Percentiles rank a stretch among this genome's conserved stretches.
Conservation (phyloP, 2,113 vertebrate species). For the Myotis lucifugus region DNA sequence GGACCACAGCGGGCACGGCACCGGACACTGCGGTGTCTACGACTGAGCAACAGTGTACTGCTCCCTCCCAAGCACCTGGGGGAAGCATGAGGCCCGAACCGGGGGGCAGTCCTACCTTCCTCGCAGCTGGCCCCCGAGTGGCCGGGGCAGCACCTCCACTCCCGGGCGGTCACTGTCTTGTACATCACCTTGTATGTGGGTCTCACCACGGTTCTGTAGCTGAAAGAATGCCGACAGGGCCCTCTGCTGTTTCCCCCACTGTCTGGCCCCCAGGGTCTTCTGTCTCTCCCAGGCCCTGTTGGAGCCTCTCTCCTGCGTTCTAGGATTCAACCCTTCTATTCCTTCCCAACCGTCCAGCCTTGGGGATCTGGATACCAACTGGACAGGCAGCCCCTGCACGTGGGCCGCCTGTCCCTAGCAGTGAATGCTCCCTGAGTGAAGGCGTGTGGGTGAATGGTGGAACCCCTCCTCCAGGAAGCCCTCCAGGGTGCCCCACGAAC, state of each 20-base stretch:
- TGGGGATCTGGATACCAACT: too few relatives aligned
- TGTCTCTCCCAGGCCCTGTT: not conserved
- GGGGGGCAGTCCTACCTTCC: conserved; percentile 86
- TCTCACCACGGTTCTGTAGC: conserved; percentile 92
- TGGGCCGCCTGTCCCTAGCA: not conserved
- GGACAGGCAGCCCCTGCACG: not conserved
- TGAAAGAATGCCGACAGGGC: conserved; percentile 76
- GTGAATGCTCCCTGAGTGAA: not conserved
- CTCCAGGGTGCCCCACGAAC: not conserved
- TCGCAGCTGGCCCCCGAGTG: conserved; percentile 89
- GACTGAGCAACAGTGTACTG: accelerated
- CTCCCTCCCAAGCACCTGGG: accelerated
- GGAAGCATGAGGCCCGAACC: not conserved
- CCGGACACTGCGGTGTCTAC: accelerated
- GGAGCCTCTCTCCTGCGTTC: not conserved
- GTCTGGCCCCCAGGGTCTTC: not conserved
- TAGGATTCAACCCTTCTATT: not conserved
- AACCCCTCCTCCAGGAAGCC: not conserved
- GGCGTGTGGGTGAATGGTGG: not conserved
- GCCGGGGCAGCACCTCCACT: conserved; percentile 97
- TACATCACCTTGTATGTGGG: conserved; percentile 94
- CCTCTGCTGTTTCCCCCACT: not conserved
- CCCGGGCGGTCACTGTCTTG: conserved; percentile 91
- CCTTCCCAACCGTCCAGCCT: too few relatives aligned
- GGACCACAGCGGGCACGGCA: accelerated